Evolutionary conservation across 2,888 invertebrate species (phyloP), one percentile per base, ranked within the genome.

Genomic region (Brachynemurus nebulosus): DNA sequence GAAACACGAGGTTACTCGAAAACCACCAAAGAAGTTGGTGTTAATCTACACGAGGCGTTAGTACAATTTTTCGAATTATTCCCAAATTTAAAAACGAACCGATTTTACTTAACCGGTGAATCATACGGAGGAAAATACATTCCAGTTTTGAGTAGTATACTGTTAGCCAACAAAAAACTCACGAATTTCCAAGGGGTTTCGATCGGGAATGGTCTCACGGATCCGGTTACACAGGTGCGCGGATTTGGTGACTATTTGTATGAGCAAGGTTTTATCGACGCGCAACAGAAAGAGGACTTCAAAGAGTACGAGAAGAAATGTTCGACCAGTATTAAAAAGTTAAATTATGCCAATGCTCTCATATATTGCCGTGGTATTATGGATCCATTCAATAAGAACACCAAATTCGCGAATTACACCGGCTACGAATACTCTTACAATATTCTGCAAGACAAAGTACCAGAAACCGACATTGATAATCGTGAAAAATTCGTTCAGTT

Each of bases 31-130:
- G 78, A 83, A 58, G 85, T 93, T 1, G 91, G 84, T 0, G 71
- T 74, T 40, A 80, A 93, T 59, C 61, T 93, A 6, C 83, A 88
- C 56, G 71, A 72, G 42, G 83, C 83, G 0, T 56, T 91, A 3
- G 64, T 69, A 27, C 93, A 95, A 61, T 86, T 95, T 60, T 91
- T 89, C 60, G 69, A 76, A 49, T 59, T 93, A 1, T 95, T 91
- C 59, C 80, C 83, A 1, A 78, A 86, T 53, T 65, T 83, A 19
- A 76, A 76, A 55, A 58, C 66, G 1, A 81, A 80, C 7, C n/a
- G 14, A 4, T 30, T 30, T 30, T 30, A 30, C 14, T 11, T 30
- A 30, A 30, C 30, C 3, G 93, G 93, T 2, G 92, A 93, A 66
- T 90, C 89, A 0, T 91, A 91, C 58, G 90, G 76, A 36, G 91